Evolutionary conservation across 2,113 vertebrate genomes (phyloP).

Genomic region (pig (Sus scrofa)): DNA sequence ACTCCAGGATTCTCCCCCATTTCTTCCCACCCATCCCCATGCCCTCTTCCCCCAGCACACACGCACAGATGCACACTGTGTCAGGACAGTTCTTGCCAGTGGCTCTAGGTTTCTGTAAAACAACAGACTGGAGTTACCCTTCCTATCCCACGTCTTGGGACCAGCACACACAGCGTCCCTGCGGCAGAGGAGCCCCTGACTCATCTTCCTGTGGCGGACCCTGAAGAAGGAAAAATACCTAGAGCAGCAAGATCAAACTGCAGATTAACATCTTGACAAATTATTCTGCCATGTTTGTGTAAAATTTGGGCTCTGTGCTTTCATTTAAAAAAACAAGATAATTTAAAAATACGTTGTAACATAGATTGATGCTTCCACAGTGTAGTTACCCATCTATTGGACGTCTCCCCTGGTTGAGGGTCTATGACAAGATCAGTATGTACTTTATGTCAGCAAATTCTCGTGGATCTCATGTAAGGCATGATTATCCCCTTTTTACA

Average conservation of each 20-base stretch:
- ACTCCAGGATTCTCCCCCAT: conserved; percentile 54
- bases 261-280: conserved; percentile 30
- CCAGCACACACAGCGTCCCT: background rate
- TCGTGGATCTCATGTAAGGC: background rate
- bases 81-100: background rate
- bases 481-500: conserved; percentile 4
- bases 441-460: background rate
- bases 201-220: background rate
- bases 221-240: background rate
- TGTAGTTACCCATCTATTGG: background rate
- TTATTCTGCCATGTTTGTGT: background rate
- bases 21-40: background rate
- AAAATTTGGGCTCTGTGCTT: background rate
- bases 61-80: background rate
- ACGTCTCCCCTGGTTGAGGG: background rate
- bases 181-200: background rate
- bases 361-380: background rate
- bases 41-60: background rate
- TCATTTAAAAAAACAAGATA: conserved; percentile 36
- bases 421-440: background rate
- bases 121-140: background rate
- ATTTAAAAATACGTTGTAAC: conserved; percentile 2
- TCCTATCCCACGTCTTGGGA: background rate
- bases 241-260: background rate
- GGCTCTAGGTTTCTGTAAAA: conserved; percentile 27